Evolutionary conservation across 2,888 invertebrate species (phyloP), one percentile per base, ranked within the genome.

Genomic region (Cheiracanthium punctorium): DNA sequence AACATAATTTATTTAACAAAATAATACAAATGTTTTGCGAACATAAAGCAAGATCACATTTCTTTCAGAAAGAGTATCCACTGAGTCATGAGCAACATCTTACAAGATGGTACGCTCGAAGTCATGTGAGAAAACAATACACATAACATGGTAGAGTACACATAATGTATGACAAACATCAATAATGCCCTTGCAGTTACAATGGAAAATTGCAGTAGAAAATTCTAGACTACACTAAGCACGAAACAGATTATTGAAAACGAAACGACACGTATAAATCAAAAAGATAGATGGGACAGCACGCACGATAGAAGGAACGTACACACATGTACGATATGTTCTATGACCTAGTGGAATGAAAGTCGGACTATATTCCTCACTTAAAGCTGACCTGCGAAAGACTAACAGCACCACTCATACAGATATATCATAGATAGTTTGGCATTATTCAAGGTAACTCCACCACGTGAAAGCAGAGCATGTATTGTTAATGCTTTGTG

Each of bases 1-100:
- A 58, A 58, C 24, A 58, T 58, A 58, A 58, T 58, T 58, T 58
- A 58, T 58, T 58, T 5, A 58, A 20, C 20, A 58, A 58, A 58
- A n/a, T 24, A 24, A 24, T 58, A 58, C 58, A 58, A 58, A 58
- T 58, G 58, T 24, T 20, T 1, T 12, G 58, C 58, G 24, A 58
- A 58, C 58, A 58, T 58, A 58, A 24, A 58, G 20, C 58, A 14
- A 17, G 17, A 58, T 58, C 58, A 58, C 58, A 58, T 24, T 24
- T 58, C 24, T 2, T 58, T 24, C 24, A 1, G 24, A 58, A 10
- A n/a, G 5, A 24, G 2, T 5, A 58, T 58, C 58, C 58, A 58
- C 43, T 14, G 24, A 58, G 58, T 58, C 58, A 58, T 58, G 24
- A 5, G 58, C 24, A 7, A 58, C 24, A 58, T 4, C 58, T 58